phyloP scores from a whole-genome alignment of 2,113 vertebrate genomes.

The Passer montanus region DNA sequence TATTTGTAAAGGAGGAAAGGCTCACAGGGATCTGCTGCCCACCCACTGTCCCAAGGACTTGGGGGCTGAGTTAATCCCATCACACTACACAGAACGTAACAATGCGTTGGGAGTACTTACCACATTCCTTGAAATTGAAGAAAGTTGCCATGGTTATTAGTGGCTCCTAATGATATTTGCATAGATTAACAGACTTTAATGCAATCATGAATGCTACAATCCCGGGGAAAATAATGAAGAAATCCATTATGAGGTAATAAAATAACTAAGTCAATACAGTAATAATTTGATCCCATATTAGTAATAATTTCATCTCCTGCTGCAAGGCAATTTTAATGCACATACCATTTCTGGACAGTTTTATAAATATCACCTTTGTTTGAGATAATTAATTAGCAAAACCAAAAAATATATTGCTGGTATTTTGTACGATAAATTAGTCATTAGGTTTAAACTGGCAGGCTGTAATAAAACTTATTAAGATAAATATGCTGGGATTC shows the following conservation, averaged over 20 bases:
- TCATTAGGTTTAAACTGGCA: conserved; percentile 81
- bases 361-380: conserved; percentile 82
- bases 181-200: conserved; percentile 82
- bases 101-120: conserved; percentile 56
- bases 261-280: conserved; percentile 82
- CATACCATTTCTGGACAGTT: conserved; percentile 75
- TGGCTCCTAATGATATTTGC: conserved; percentile 80
- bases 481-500: conserved; percentile 75
- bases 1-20: background rate
- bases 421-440: conserved; percentile 81
- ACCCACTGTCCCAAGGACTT: conserved; percentile 10
- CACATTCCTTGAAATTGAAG: conserved; percentile 59
- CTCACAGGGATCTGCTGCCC: background rate
- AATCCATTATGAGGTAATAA: conserved; percentile 81
- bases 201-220: conserved; percentile 78
- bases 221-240: conserved; percentile 78
- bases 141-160: conserved; percentile 73
- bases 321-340: conserved; percentile 73
- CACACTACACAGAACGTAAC: conserved; percentile 26
- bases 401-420: conserved; percentile 78
- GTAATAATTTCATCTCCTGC: conserved; percentile 80
- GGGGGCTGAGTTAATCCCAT: conserved; percentile 32
- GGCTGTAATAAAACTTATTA: conserved; percentile 79
- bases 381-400: conserved; percentile 83
- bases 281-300: conserved; percentile 81